These are phyloP conservation scores for Drosophila asahinai DNA, from an alignment of 1,140 invertebrate genomes.

Conservation along the genomic window DNA sequence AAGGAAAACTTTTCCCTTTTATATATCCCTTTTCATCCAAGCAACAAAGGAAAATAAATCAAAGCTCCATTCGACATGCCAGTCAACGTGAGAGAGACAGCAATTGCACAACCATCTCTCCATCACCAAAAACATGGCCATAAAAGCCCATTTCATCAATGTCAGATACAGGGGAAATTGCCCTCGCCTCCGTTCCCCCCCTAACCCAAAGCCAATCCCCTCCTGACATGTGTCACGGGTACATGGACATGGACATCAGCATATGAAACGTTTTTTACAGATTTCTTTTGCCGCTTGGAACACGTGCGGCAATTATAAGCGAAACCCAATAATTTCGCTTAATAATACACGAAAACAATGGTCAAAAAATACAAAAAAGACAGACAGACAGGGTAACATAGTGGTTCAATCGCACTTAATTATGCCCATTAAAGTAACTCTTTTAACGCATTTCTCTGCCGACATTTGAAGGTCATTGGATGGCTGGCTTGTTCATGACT, in stretches of 20 bases:
- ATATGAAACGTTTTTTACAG: conserved; percentile 32
- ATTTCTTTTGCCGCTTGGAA: conserved; percentile 40
- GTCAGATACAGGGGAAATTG: conserved; percentile 45
- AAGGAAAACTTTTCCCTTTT: conserved; percentile 6
- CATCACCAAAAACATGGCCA: conserved; percentile 57
- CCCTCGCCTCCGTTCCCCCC: background rate
- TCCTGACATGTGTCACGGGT: conserved; percentile 54
- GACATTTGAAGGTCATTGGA: conserved; percentile 46
- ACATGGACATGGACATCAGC: conserved; percentile 57
- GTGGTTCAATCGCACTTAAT: conserved; percentile 38
- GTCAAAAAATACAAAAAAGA: conserved; percentile 4
- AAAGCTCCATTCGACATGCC: conserved; percentile 50
- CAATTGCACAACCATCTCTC: conserved; percentile 72
- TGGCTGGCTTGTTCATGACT: conserved; percentile 31
- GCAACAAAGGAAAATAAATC: conserved; percentile 4
- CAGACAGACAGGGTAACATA: conserved; percentile 15
- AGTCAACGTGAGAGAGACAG: conserved; percentile 49
- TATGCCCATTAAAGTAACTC: conserved; percentile 34
- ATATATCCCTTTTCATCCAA: conserved; percentile 6
- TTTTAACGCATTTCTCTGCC: conserved; percentile 44
- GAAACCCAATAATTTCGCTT: conserved; percentile 63
- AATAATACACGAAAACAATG: conserved; percentile 52
- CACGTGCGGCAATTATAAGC: conserved; percentile 70
- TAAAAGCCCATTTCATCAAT: conserved; percentile 78
- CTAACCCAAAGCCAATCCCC: conserved; percentile 2